Evolutionary conservation across 2,888 invertebrate genomes (phyloP).

Genomic region (Eilema depressum): DNA sequence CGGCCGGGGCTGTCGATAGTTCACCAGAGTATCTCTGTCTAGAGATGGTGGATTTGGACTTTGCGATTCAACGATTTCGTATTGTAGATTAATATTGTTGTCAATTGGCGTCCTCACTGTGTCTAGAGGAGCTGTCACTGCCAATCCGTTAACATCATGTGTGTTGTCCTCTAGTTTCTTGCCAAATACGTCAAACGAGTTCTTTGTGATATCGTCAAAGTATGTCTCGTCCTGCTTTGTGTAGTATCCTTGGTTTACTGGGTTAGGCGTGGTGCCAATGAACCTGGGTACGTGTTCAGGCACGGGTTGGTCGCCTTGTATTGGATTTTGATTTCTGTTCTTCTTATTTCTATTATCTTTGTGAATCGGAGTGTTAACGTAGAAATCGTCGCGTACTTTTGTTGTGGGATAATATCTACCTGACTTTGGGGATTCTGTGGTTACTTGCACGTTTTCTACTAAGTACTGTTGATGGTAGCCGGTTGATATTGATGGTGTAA

Average conservation of each 20-base stretch:
- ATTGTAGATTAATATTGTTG: constrained; percentile 85
- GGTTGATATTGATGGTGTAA: constrained; percentile 75
- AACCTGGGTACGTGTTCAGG: constrained; percentile 67
- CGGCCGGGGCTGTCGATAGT: constrained; percentile 90
- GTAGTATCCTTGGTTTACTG: constrained; percentile 88
- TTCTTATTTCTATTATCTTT: constrained; percentile 69
- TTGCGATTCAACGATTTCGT: constrained; percentile 77
- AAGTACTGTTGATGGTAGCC: constrained; percentile 79
- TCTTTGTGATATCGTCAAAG: constrained; percentile 91
- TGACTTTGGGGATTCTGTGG: constrained; percentile 84
- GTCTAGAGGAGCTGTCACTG: constrained; percentile 79
- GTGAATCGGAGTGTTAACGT: constrained; percentile 69
- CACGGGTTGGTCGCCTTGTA: constrained; percentile 73
- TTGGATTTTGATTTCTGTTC: constrained; percentile 71
- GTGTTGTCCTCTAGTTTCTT: constrained; percentile 88
- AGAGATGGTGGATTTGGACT: constrained; percentile 81
- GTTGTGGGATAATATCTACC: constrained; percentile 83
- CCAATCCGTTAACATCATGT: constrained; percentile 79
- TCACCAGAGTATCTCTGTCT: constrained; percentile 90
- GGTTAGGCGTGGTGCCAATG: constrained; percentile 84
- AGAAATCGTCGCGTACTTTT: constrained; percentile 81
- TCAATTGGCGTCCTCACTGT: constrained; percentile 81
- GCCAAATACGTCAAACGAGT: constrained; percentile 91
- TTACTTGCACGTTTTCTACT: constrained; percentile 79
- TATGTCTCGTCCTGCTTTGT: constrained; percentile 89